Evolutionary conservation across 2,113 vertebrate genomes (phyloP).

Genomic region (Bos indicus): DNA sequence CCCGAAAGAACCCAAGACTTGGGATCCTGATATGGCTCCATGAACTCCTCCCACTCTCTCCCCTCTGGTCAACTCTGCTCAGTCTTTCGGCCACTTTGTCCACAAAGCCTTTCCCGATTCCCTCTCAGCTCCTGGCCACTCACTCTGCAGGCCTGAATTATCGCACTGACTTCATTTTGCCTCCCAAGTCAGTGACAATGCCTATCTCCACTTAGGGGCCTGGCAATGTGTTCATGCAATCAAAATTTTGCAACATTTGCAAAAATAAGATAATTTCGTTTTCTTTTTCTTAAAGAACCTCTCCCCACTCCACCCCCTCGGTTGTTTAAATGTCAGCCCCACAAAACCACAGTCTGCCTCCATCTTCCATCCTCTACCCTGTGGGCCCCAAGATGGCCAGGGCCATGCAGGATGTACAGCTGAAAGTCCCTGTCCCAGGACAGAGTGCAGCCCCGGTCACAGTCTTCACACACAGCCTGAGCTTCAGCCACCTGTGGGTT

Average conservation of each 20-base stretch:
- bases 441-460: background rate
- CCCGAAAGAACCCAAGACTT: background rate
- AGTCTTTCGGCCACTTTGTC: background rate
- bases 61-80: background rate
- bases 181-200: background rate
- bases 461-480: background rate
- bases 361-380: background rate
- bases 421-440: background rate
- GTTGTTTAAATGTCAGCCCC: background rate
- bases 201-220: background rate
- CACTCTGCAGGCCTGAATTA: background rate
- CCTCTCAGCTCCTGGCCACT: background rate
- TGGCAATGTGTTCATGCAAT: background rate
- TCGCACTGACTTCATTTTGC: background rate
- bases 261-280: background rate
- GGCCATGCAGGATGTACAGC: background rate
- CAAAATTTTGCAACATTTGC: background rate
- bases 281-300: background rate
- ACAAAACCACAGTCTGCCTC: background rate
- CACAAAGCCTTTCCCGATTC: background rate
- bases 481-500: background rate
- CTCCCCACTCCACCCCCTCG: background rate
- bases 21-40: background rate
- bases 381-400: background rate
- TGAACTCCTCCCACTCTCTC: background rate